Percentiles rank a stretch among this genome's conserved stretches.
Conservation (phyloP, 1,140 invertebrate species). For the Rhyzopertha dominica region DNA sequence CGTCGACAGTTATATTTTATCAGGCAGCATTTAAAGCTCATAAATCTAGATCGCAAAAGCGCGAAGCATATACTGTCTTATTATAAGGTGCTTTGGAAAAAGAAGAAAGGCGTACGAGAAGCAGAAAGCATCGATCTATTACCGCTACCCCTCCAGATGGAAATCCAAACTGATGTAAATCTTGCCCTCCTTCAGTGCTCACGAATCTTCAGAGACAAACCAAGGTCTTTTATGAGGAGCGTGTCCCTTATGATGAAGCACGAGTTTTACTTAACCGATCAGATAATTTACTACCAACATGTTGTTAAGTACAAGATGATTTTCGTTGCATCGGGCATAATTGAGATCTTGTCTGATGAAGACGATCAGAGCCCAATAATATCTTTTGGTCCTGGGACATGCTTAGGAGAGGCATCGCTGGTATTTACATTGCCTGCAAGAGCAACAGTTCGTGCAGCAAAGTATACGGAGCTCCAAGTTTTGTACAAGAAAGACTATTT, state of each 20-base stretch:
- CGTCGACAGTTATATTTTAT: no score
- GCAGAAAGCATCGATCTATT: slow-evolving; percentile 43
- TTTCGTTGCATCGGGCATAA: slow-evolving; percentile 47
- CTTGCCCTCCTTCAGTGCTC: slow-evolving; percentile 47
- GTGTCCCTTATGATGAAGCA: slow-evolving; percentile 46
- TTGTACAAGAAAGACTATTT: no score
- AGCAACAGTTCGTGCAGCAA: no score
- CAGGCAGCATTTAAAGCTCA: no score
- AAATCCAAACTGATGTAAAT: slow-evolving; percentile 48
- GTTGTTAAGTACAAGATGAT: slow-evolving; percentile 49
- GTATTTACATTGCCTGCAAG: no score
- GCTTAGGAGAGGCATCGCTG: slow-evolving; percentile 49
- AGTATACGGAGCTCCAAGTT: no score
- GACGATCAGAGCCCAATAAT: slow-evolving; percentile 50
- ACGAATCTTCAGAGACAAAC: slow-evolving; percentile 46
- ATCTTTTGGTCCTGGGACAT: slow-evolving; percentile 47
- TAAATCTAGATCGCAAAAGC: no score
- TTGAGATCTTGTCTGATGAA: slow-evolving; percentile 48
- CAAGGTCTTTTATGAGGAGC: slow-evolving; percentile 46
- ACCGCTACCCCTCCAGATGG: slow-evolving; percentile 46
- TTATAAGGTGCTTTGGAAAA: slow-evolving; percentile 47
- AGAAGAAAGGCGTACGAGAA: slow-evolving; percentile 47
- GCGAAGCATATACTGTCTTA: no score
- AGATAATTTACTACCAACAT: slow-evolving; percentile 46
- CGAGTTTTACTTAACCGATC: slow-evolving; percentile 47